Evolutionary conservation across 37 sponge, comb jelly and placozoan species (phyloP).

Genomic region (Cliona cf. orientalis): DNA sequence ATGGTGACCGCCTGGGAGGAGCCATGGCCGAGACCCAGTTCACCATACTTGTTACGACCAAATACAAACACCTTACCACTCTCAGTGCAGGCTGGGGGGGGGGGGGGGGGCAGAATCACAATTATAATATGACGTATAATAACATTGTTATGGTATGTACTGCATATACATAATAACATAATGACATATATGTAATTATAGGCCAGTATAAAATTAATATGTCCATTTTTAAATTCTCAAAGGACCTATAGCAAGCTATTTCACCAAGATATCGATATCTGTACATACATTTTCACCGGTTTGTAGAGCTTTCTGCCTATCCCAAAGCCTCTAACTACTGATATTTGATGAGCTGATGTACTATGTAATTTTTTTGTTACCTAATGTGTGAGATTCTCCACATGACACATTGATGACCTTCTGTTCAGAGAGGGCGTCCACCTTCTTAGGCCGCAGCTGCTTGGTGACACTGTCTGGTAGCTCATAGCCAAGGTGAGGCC

Average conservation of each 20-base stretch:
- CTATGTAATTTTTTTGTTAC: too few relatives aligned
- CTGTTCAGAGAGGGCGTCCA: slow-evolving; percentile 17
- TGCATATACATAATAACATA: too few relatives aligned
- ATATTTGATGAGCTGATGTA: too few relatives aligned
- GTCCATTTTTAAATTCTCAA: too few relatives aligned
- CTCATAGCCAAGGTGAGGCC: slow-evolving; percentile 65
- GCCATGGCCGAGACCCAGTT: slow-evolving; percentile 80
- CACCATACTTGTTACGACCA: slow-evolving; percentile 74
- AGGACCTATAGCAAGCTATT: too few relatives aligned
- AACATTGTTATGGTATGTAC: too few relatives aligned
- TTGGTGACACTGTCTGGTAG: slow-evolving; percentile 44
- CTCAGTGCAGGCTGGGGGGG: slow-evolving; percentile 43
- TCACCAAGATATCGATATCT: too few relatives aligned
- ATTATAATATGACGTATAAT: background rate
- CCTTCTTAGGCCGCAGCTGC: slow-evolving; percentile 61
- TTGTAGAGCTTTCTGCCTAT: too few relatives aligned
- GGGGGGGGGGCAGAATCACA: background rate
- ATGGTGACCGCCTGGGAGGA: slow-evolving; percentile 8
- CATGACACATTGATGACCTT: slow-evolving; percentile 63
- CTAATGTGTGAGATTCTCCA: slow-evolving; percentile 70
- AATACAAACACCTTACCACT: slow-evolving; percentile 32
- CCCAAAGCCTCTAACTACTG: too few relatives aligned
- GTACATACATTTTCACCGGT: too few relatives aligned
- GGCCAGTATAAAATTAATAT: too few relatives aligned
- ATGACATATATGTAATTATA: too few relatives aligned